Evolutionary conservation across 2,888 invertebrate genomes (phyloP), one percentile per base, ranked within the genome.

Genomic region (Nymphalis c-album): DNA sequence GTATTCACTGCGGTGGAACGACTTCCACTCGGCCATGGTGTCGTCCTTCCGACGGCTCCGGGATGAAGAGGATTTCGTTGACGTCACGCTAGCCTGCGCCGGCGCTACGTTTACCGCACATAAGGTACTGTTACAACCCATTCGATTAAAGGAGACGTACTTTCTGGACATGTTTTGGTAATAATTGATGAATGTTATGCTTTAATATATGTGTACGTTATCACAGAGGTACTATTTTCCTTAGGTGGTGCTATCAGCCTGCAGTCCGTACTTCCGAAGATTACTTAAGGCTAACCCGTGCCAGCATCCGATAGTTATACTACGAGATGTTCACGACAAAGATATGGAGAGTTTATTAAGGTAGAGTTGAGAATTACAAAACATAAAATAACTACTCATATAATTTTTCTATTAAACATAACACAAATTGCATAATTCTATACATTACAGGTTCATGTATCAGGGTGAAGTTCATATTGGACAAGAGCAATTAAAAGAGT

Each of bases 1-100:
- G 90, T 98, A 97, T 92, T 97, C 97, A 88, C 94, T 98, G 89
- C 95, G 97, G 83, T 98, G 98, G 98, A 98, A 98, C 90, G 97
- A 98, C 92, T 98, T 97, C 93, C 97, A 97, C 89, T 95, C 96
- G 76, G 97, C 97, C 82, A 97, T 98, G 91, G 94, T 97, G 80
- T 96, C 96, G 76, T 97, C 97, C 76, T 98, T 98, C 93, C 95
- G 97, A 77, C 96, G 97, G 85, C 93, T 98, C 80, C 94, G 96
- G 72, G 97, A 97, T 85, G 96, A 97, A 88, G 97, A 97, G 93
- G 97, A 97, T 91, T 97, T 98, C 89, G 97, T 97, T 70, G 98
- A 98, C 88, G 97, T 97, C 80, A 98, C 98, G 68, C 94, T 98
- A 78, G 98, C 98, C 79, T 98, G 97, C 93, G 97, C 97, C 83